A percentile compares a stretch with the other conserved stretches of the same genome.
phyloP scores from a whole-genome alignment of 2,113 vertebrate genomes.

The Indicator indicator region DNA sequence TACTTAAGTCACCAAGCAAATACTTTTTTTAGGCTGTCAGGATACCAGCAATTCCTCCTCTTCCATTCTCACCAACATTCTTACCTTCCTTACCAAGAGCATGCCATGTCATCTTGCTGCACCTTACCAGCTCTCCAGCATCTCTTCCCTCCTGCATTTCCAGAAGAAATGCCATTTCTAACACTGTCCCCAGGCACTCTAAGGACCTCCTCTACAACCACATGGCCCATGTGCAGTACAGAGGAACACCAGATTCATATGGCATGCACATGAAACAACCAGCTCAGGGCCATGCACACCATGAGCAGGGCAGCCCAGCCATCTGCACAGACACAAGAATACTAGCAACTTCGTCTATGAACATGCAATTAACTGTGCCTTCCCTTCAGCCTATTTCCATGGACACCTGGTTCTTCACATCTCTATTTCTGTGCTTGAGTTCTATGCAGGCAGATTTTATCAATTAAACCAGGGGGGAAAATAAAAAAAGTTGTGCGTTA shows the following conservation, averaged over 20 bases:
- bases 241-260: background rate
- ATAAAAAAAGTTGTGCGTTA: background rate
- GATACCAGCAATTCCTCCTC: background rate
- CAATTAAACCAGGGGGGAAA: background rate
- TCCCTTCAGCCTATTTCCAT: background rate
- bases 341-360: background rate
- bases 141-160: background rate
- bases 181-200: background rate
- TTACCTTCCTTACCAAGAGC: background rate
- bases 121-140: background rate
- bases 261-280: background rate
- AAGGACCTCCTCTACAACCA: background rate
- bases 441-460: background rate
- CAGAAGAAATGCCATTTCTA: background rate
- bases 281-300: background rate
- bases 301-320: background rate
- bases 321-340: background rate
- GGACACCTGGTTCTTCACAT: background rate
- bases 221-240: background rate
- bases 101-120: background rate
- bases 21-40: background rate
- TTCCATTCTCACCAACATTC: background rate
- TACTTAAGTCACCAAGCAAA: background rate
- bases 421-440: background rate
- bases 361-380: background rate